Base-by-base conservation (phyloP, 2,888 invertebrate genomes). In the Agrotis puta region DNA sequence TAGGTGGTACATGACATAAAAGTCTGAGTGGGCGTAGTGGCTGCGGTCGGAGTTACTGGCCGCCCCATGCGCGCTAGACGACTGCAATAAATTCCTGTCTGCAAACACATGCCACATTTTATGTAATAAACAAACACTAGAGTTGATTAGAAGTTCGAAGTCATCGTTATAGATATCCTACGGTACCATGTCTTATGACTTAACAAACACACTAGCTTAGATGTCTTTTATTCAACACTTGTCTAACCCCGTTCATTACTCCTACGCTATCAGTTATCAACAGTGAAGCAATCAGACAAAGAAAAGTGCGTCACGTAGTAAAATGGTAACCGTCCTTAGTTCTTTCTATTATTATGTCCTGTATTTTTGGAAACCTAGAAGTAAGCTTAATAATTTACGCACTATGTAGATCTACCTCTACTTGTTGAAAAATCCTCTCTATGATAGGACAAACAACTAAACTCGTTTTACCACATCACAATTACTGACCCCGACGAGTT, bases 11-110 rank as follows among this genome's bases (percentile, higher is more conserved):
- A 68, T 80, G 74, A 84, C 59, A 65, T 80, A 75, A 84, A 79
- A 79, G 73, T 76, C 63, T 53, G 77, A 79, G 88, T 88, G 82
- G 87, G 84, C 76, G 86, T 81, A 81, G 81, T 70, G 75, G 74
- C 73, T 73, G 74, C 78, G 70, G 74, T 79, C 67, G 68, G 61
- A 62, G 76, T 67, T 69, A 70, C 69, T 71, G 64, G 64, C 71
- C 79, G 75, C 67, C 67, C 74, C 77, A 73, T 73, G 66, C 75
- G 33, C 67, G 75, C 78, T 83, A 87, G 84, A 85, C 85, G 65
- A 64, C 72, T 75, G 75, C 79, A 82, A 74, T 77, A 77, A 81
- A 85, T 82, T 82, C 77, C 70, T 75, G 79, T 86, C 79, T 83
- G 74, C 77, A 72, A 78, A 77, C 84, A 84, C 68, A 83, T 81